Base-by-base conservation (phyloP, 2,888 invertebrate genomes). In the Drosophila mimetica region DNA sequence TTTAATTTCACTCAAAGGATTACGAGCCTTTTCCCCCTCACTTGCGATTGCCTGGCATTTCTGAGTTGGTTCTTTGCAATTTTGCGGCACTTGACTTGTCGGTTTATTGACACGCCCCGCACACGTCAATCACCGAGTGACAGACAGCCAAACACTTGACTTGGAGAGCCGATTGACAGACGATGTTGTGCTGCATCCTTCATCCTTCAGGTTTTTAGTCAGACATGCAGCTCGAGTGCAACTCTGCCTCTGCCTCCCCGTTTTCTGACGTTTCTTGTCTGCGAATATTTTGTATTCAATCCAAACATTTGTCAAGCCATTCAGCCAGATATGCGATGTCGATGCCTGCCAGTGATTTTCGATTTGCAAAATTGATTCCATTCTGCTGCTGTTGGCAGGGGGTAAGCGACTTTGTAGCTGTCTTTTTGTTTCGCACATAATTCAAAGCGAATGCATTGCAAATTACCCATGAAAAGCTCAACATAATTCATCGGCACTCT, bases 101-200 rank as follows among this genome's bases (percentile, higher is more conserved):
- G 60, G 78, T 76, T 75, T 76, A 75, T 75, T 76, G 78, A 76
- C 75, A 75, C 52, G 54, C 52, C 41, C 37, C 47, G 47, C 60
- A 67, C 61, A 71, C 61, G 71, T 60, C 67, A 63, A 39, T 75
- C 67, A 67, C 14, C 60, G 53, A 53, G 46, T 70, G 70, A 71
- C 71, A 70, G 71, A 60, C 70, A 60, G 64, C 51, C 52, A 70
- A 52, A 50, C 70, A 70, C 70, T 70, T 52, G 70, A 70, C 60
- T 70, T 70, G 48, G 41, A 48, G 48, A 60, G 53, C 48, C 30
- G 53, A 70, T 60, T 70, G 60, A 53, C 70, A 70, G 71, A 53
- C 69, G 50, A 28, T 20, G 13, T 14, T 28, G 16, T 9, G 64
- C 18, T 64, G 64, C 51, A 63, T 37, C 64, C 52, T 44, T 36